A percentile compares a stretch with the other conserved stretches of the same genome.
phyloP scores from a whole-genome alignment of 2,113 vertebrate species.

The Macroglossus sobrinus region DNA sequence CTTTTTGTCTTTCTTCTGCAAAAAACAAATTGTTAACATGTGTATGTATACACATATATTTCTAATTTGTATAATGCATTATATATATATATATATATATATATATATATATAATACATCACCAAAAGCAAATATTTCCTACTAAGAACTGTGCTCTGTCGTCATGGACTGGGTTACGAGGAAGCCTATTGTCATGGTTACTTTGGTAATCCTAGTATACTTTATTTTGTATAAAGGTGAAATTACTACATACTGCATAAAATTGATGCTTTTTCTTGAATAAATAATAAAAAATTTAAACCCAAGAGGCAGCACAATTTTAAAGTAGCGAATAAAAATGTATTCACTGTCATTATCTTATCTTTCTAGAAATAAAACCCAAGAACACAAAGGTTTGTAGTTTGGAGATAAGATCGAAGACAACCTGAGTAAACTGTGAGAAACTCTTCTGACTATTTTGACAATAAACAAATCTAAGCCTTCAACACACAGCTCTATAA shows the following conservation, averaged over 20 bases:
- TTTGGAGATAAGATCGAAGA: conserved; percentile 18
- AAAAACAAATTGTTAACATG: neutral
- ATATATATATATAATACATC: neutral
- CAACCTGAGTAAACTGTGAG: neutral
- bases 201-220: conserved; percentile 28
- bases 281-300: conserved; percentile 36
- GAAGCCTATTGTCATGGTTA: conserved; percentile 72
- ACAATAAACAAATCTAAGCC: neutral
- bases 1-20: neutral
- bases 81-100: neutral
- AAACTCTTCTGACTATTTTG: neutral
- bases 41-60: neutral
- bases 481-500: neutral
- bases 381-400: conserved; percentile 31
- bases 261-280: conserved; percentile 53
- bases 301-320: conserved; percentile 26
- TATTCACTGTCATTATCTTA: conserved; percentile 54
- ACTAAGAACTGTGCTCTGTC: conserved; percentile 51
- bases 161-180: neutral
- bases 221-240: conserved; percentile 21
- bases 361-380: conserved; percentile 44
- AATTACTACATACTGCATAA: conserved; percentile 50
- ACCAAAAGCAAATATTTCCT: conserved; percentile 24
- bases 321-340: conserved; percentile 63
- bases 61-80: neutral